Evolutionary conservation across 2,113 vertebrate genomes (phyloP).

Genomic region (Cheilinus undulatus): DNA sequence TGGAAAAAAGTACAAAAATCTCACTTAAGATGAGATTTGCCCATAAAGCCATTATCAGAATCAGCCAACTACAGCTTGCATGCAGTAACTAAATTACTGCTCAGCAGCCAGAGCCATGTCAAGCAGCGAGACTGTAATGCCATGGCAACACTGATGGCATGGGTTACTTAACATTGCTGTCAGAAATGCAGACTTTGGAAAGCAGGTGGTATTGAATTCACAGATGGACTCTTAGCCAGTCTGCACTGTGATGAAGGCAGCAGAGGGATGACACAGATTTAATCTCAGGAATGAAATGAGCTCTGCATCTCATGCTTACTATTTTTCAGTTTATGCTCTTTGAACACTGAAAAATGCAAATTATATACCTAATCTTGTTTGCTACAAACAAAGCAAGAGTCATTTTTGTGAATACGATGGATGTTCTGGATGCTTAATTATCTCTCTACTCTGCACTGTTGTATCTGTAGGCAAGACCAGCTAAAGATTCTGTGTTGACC

Average conservation of each 20-base stretch:
- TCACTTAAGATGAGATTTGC: conserved; percentile 59
- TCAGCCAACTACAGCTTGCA: conserved; percentile 70
- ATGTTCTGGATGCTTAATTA: background rate
- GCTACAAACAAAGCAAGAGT: conserved; percentile 17
- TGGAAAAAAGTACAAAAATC: conserved; percentile 26
- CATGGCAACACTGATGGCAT: conserved; percentile 77
- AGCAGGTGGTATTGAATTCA: conserved; percentile 65
- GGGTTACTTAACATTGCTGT: conserved; percentile 68
- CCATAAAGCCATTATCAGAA: conserved; percentile 68
- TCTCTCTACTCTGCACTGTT: background rate
- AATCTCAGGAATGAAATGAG: conserved; percentile 4
- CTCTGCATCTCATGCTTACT: background rate
- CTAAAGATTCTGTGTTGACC: no score
- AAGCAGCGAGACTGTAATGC: conserved; percentile 60
- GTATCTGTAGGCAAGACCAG: no score
- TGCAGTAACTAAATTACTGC: conserved; percentile 72
- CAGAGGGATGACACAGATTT: conserved; percentile 47
- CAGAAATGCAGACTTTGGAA: conserved; percentile 67
- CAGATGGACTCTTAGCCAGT: conserved; percentile 59
- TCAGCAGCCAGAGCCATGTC: conserved; percentile 67
- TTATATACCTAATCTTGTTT: background rate
- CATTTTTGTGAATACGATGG: background rate
- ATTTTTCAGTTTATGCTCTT: conserved; percentile 14
- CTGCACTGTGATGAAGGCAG: conserved; percentile 54
- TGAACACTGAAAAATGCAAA: conserved; percentile 13